Percentiles rank a stretch among this genome's conserved stretches.
Evolutionary conservation across 2,888 invertebrate genomes (phyloP).

Genomic region (Amphipoea lucens): DNA sequence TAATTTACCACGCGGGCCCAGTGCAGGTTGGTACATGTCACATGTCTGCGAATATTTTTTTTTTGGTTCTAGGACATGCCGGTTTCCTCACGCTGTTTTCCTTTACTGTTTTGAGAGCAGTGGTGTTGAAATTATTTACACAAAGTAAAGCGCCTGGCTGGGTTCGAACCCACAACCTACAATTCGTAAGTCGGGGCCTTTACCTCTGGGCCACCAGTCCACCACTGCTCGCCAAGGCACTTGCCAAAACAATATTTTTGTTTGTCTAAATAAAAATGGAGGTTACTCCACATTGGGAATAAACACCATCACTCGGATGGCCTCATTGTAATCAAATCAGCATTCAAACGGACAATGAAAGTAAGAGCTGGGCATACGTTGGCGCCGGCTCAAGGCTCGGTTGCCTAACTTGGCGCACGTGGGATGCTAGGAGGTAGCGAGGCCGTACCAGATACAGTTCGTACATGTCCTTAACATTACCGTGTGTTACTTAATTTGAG

Average conservation of each 20-base stretch:
- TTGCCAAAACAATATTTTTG: conserved; percentile 11
- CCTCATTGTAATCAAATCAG: conserved; percentile 81
- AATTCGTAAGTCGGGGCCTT: background rate
- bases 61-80: background rate
- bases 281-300: conserved; percentile 51
- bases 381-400: conserved; percentile 84
- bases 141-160: background rate
- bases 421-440: conserved; percentile 82
- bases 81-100: background rate
- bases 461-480: conserved; percentile 66
- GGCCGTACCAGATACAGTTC: conserved; percentile 67
- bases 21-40: background rate
- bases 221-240: background rate
- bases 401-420: conserved; percentile 83
- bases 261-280: conserved; percentile 24
- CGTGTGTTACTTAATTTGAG: conserved; percentile 40
- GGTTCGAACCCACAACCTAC: background rate
- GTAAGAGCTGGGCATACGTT: conserved; percentile 81
- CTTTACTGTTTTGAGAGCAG: background rate
- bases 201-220: background rate
- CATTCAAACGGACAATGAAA: conserved; percentile 85
- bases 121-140: background rate
- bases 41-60: background rate
- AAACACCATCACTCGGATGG: conserved; percentile 69
- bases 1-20: background rate